Conservation (phyloP, 1,140 invertebrate species). For the Sinonovacula constricta region DNA sequence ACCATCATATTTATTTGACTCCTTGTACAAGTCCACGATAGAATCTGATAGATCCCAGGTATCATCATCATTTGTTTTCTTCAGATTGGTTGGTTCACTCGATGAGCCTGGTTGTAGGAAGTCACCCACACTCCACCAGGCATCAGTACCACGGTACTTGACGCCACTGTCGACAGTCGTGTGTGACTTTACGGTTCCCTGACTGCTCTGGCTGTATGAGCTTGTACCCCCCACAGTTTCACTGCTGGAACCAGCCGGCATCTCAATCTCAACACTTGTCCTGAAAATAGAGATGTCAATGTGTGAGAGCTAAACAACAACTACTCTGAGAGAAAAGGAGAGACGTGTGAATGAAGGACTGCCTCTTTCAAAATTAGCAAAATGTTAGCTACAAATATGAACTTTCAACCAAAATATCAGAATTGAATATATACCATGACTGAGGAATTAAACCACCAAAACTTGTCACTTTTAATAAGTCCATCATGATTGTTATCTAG, state of each 20-base stretch:
- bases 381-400: not conserved
- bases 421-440: not conserved
- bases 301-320: too few relatives aligned
- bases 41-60: slow-evolving; percentile 77
- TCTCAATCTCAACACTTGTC: slow-evolving; percentile 50
- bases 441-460: not conserved
- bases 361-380: not conserved
- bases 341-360: not conserved
- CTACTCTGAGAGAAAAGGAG: too few relatives aligned
- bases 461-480: not conserved
- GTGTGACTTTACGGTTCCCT: slow-evolving; percentile 22
- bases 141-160: slow-evolving; percentile 66
- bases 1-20: slow-evolving; percentile 60
- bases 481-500: too few relatives aligned
- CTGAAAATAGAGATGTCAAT: slow-evolving; percentile 15
- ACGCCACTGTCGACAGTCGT: not conserved
- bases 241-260: slow-evolving; percentile 41
- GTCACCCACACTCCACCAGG: slow-evolving; percentile 75
- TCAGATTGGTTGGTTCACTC: slow-evolving; percentile 61
- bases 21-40: slow-evolving; percentile 74
- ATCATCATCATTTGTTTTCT: slow-evolving; percentile 64
- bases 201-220: slow-evolving; percentile 45
- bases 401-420: too few relatives aligned
- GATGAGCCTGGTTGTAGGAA: slow-evolving; percentile 60
- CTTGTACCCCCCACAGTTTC: slow-evolving; percentile 49